Conservation (phyloP, 1,140 invertebrate species). For the Rhagoletis pomonella region DNA sequence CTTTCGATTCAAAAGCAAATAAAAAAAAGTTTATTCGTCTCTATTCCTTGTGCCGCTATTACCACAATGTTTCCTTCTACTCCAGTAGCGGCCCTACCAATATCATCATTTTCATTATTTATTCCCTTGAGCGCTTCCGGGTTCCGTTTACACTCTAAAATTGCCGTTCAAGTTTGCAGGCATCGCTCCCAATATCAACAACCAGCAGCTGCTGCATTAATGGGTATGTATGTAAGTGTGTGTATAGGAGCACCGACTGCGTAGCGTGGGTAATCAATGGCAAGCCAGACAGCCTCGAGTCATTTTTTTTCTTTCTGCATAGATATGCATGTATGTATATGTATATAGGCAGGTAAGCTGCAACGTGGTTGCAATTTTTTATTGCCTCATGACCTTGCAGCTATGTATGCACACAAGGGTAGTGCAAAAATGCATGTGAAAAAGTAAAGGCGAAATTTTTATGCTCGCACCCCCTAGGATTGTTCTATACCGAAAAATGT, state of each 20-base stretch:
- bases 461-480: too few species aligned
- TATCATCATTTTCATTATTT: slow-evolving; percentile 40
- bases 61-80: background rate
- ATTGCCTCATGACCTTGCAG: slow-evolving; percentile 4
- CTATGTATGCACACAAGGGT: too few species aligned
- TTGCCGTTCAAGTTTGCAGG: background rate
- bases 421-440: too few species aligned
- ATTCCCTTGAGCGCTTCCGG: slow-evolving; percentile 15
- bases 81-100: background rate
- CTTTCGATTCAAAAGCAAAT: too few species aligned
- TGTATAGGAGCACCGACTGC: background rate
- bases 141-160: background rate
- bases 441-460: too few species aligned
- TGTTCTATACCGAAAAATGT: too few species aligned
- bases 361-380: background rate
- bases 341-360: background rate
- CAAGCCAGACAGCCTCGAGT: background rate
- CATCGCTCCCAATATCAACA: background rate
- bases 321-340: background rate
- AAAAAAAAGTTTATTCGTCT: too few species aligned
- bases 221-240: too few species aligned
- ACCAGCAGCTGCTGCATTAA: too few species aligned
- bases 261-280: slow-evolving; percentile 10
- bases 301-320: background rate
- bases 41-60: background rate